Evolutionary conservation across 2,113 vertebrate genomes (phyloP).

Genomic region (Ramphastos sulfuratus): DNA sequence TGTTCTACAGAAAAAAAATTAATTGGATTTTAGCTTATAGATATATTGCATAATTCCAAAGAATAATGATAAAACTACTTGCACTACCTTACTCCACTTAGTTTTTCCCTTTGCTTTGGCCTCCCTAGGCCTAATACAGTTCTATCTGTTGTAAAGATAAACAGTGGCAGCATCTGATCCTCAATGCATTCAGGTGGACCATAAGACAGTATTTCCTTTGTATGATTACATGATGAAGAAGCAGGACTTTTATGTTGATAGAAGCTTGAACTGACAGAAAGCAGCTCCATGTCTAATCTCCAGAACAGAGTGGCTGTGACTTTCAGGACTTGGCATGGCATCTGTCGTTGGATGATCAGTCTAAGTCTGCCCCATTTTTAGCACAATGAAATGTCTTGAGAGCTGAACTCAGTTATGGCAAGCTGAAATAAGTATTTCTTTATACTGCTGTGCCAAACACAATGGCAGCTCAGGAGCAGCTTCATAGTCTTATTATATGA

Average conservation of each 20-base stretch:
- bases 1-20: neutral
- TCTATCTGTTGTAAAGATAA: conserved; percentile 5
- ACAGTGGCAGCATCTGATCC: neutral
- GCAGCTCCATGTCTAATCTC: neutral
- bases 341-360: neutral
- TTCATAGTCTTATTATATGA: neutral
- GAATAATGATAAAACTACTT: neutral
- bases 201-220: neutral
- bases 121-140: neutral
- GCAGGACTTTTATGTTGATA: neutral
- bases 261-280: neutral
- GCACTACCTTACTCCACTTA: neutral
- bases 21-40: neutral
- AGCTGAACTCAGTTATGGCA: neutral
- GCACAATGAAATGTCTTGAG: neutral
- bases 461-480: neutral
- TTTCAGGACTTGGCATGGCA: neutral
- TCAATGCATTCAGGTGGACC: neutral
- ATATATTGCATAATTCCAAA: neutral
- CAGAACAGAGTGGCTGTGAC: neutral
- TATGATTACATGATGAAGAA: neutral
- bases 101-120: neutral
- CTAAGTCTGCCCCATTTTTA: neutral
- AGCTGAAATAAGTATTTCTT: neutral
- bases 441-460: neutral